phyloP scores from a whole-genome alignment of 2,797 vertebrate species.

The Cheirogaleus major region DNA sequence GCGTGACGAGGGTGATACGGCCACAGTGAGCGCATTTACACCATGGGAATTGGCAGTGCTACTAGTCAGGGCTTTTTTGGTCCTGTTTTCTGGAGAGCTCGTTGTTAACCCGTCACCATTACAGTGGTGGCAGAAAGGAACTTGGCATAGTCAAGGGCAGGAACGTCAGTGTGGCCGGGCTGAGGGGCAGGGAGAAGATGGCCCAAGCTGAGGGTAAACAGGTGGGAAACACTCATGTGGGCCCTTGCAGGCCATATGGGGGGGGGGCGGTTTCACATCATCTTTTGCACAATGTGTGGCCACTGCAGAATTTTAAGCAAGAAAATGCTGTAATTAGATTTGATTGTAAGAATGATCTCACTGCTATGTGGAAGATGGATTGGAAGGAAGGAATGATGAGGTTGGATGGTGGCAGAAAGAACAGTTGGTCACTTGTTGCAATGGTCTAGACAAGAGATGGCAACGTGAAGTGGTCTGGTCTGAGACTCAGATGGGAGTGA shows the following conservation, averaged over 20 bases:
- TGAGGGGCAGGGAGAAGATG: background rate
- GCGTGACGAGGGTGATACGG: rapidly evolving
- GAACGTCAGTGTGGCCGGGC: background rate
- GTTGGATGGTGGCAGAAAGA: background rate
- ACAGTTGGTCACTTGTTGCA: background rate
- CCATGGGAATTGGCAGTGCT: background rate
- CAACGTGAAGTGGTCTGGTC: rapidly evolving
- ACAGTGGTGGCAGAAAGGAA: background rate
- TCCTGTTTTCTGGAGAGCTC: background rate
- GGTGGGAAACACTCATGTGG: rapidly evolving
- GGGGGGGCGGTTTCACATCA: rapidly evolving
- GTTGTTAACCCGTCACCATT: background rate
- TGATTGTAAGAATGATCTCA: background rate
- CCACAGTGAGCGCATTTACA: background rate
- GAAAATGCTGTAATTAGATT: background rate
- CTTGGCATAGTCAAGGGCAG: background rate
- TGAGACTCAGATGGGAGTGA: background rate
- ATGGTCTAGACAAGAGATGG: too few relatives aligned
- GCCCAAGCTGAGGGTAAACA: background rate
- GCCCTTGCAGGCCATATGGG: background rate
- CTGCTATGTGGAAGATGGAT: background rate
- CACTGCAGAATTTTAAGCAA: background rate
- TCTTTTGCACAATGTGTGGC: background rate
- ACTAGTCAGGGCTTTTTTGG: too few relatives aligned
- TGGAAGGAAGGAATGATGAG: background rate